Base-by-base conservation (phyloP, 1,140 invertebrate genomes). In the Drosophila quadrilineata region DNA sequence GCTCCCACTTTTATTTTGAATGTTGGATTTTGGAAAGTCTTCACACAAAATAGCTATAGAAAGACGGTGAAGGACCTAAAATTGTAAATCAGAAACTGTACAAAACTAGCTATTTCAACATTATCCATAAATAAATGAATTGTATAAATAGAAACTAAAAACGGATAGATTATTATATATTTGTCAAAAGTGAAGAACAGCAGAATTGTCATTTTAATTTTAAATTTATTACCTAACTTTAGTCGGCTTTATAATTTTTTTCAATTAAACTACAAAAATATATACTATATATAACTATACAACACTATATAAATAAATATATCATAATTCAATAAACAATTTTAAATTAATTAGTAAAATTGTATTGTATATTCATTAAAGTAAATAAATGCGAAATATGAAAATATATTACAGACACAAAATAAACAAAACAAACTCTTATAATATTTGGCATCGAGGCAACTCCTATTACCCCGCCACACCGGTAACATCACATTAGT, bases 281-380 rank as follows among this genome's bases (percentile, higher is more conserved):
- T 33, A 33, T 10, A 33, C n/a, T 4, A 33, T 5, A 6, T 2
- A 35, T 45, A 50, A 45, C 26, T 28, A 43, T 57, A 75, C 33
- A 58, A 40, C 59, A 82, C 57, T 52, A 14, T 56, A 75, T 41
- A 52, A 60, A 71, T 72, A 76, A 41, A 17, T 75, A 66, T 74
- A 74, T 71, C 50, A 75, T 79, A 62, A 74, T 64, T 71, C 65
- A 76, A 59, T 76, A 73, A 66, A 53, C 52, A 65, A 53, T 59
- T 57, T 77, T 71, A 73, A 84, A 60, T 77, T 82, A 82, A 82
- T 82, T 82, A 82, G 77, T 84, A 77, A 77, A 82, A 84, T 82
- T 82, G 41, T 84, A 79, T n/a, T n/a, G n/a, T n/a, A n/a, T n/a
- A n/a, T 74, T 57, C 33, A 73, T 67, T 60, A 62, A 67, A 67